Evolutionary conservation across 2,113 vertebrate genomes (phyloP).

Genomic region (Martes martes): DNA sequence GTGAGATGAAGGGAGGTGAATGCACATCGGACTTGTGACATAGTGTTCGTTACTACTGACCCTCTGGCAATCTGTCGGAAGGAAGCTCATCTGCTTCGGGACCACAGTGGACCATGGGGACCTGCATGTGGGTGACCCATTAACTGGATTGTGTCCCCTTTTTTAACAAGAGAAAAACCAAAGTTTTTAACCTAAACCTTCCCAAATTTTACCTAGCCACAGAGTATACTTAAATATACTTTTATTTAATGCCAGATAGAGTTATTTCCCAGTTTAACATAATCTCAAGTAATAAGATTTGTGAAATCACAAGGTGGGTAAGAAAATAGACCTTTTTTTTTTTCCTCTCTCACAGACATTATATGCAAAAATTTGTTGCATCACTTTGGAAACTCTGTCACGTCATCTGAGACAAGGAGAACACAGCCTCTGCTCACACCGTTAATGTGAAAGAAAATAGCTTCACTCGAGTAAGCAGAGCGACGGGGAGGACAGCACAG

Average conservation of each 20-base stretch:
- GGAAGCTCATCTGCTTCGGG: not conserved
- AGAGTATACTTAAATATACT: not conserved
- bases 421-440: not conserved
- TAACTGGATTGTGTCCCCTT: not conserved
- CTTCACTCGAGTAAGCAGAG: not conserved
- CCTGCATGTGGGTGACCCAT: not conserved
- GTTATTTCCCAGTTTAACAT: not conserved
- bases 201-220: not conserved
- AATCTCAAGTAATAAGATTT: not conserved
- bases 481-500: rapidly evolving
- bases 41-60: not conserved
- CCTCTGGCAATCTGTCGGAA: not conserved
- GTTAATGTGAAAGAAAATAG: not conserved
- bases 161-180: not conserved
- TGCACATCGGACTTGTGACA: too few relatives aligned
- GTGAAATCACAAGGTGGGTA: not conserved
- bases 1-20: not conserved
- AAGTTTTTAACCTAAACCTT: not conserved
- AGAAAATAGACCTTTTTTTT: not conserved
- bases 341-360: not conserved
- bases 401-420: not conserved
- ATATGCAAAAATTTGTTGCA: not conserved
- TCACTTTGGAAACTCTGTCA: not conserved
- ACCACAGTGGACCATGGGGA: not conserved
- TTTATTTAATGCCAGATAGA: not conserved